Percentiles rank a stretch among this genome's conserved stretches.
These are phyloP conservation scores for Aspidiotus rigidus DNA, from an alignment of 2,888 invertebrate species.

Conservation along the genomic window DNA sequence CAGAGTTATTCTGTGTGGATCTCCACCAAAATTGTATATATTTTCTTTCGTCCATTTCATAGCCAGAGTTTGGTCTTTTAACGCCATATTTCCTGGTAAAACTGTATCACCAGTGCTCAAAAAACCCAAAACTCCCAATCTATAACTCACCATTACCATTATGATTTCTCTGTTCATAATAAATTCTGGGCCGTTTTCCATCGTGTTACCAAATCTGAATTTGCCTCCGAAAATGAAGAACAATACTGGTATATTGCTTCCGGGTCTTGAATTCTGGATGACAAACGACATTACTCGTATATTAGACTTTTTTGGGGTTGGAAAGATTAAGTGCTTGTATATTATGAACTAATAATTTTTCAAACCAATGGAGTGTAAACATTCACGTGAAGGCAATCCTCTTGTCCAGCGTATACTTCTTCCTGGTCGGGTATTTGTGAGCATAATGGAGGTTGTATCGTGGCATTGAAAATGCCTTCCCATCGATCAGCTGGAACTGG, in stretches of 20 bases:
- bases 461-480: slow-evolving; percentile 1
- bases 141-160: no score
- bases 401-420: slow-evolving; percentile 45
- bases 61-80: slow-evolving; percentile 42
- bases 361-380: slow-evolving; percentile 45
- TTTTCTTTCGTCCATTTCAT: no score
- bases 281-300: no score
- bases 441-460: neutral
- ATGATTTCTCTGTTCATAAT: no score
- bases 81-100: slow-evolving; percentile 41
- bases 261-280: slow-evolving; percentile 4
- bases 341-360: no score
- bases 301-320: no score
- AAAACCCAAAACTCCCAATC: no score
- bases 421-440: slow-evolving; percentile 37
- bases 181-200: slow-evolving; percentile 34
- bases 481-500: neutral
- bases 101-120: no score
- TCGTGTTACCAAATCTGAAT: slow-evolving; percentile 40
- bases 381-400: slow-evolving; percentile 50
- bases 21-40: no score
- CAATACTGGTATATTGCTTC: slow-evolving; percentile 43
- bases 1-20: no score
- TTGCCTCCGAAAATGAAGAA: slow-evolving; percentile 49
- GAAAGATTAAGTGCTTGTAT: no score